Base-by-base conservation (phyloP, 2,797 vertebrate species). In the Xyrichtys novacula region DNA sequence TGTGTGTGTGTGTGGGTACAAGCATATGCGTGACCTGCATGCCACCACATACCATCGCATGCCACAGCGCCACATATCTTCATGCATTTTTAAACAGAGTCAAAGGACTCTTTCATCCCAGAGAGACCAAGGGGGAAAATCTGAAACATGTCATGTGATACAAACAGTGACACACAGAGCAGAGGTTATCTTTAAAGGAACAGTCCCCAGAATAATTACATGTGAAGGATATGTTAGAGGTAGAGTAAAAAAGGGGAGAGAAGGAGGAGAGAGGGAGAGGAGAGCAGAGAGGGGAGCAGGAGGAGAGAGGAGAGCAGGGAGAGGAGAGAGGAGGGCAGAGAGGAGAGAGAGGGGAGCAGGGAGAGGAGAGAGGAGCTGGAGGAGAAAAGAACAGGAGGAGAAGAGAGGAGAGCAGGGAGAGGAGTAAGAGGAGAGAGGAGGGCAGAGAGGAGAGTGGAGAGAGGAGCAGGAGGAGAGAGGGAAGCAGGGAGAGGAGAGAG, bases 61-160 rank as follows among this genome's bases (percentile, higher is more conserved):
- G 53, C 23, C 9, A 28, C 25, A 0, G 29, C 14, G 6, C 58
- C 57, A 26, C 52, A 39, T 46, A 20, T 62, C 34, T 44, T 74
- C 56, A 67, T 66, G 62, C 48, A 53, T 59, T 39, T 29, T 49
- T 53, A 48, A 74, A 17, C 29, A 36, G 26, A 28, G 20, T 14
- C 32, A 63, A 66, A 49, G 36, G 17, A 10, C 8, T 61, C 50
- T 38, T 46, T 52, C 26, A 20, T 44, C 7, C 12, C 19, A 22
- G 14, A 42, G 25, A 15, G 28, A 25, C 16, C 14, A 42, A 11
- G 28, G 29, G 52, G n/a, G 23, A 42, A 34, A 19, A 46, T 46
- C 25, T 6, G 10, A 46, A 10, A 14, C 6, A 39, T 23, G 15
- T 12, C 3, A 3, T 12, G 25, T 19, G 31, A 54, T 4, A 15